These are phyloP conservation scores for Tachystola acroxantha DNA, from an alignment of 2,888 invertebrate genomes.

Conservation along the genomic window DNA sequence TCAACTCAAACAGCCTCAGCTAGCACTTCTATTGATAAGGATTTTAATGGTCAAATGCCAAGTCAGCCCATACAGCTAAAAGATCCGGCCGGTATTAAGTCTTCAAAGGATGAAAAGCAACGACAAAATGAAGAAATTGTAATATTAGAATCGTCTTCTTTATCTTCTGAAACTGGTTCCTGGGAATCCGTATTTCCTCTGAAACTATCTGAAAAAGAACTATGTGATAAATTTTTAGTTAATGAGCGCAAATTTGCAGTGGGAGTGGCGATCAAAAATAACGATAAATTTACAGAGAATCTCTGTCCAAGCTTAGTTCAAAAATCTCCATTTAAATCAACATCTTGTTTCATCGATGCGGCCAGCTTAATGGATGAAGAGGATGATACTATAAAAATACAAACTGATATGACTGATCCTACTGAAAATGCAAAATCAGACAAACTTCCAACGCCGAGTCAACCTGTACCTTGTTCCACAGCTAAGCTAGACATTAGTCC, in stretches of 20 bases:
- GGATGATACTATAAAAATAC: conserved; percentile 47
- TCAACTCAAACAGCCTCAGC: conserved; percentile 19
- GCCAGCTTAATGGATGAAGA: conserved; percentile 85
- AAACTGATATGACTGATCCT: conserved; percentile 15
- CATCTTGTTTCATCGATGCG: conserved; percentile 87
- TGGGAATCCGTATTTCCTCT: conserved; percentile 81
- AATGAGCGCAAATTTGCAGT: conserved; percentile 45
- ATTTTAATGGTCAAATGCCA: conserved; percentile 22
- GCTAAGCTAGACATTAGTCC: conserved; percentile 47
- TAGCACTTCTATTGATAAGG: conserved; percentile 26
- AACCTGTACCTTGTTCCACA: conserved; percentile 46
- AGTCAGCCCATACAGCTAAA: conserved; percentile 25
- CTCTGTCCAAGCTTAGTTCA: conserved; percentile 44
- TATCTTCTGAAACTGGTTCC: conserved; percentile 81
- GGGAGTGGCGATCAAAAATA: conserved; percentile 7
- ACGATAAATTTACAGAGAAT: conserved; percentile 27
- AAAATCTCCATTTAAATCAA: conserved; percentile 41
- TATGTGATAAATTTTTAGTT: conserved; percentile 59
- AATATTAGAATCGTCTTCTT: conserved; percentile 79
- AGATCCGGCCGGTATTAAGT: conserved; percentile 30
- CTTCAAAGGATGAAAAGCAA: conserved; percentile 79
- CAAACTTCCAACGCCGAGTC: conserved; percentile 34
- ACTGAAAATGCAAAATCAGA: conserved; percentile 17
- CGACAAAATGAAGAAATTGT: conserved; percentile 80
- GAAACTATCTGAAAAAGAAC: conserved; percentile 51